Percentiles rank a stretch among this genome's conserved stretches.
These are phyloP conservation scores for Tenthredo notha DNA, from an alignment of 2,888 invertebrate genomes.

Conservation along the genomic window DNA sequence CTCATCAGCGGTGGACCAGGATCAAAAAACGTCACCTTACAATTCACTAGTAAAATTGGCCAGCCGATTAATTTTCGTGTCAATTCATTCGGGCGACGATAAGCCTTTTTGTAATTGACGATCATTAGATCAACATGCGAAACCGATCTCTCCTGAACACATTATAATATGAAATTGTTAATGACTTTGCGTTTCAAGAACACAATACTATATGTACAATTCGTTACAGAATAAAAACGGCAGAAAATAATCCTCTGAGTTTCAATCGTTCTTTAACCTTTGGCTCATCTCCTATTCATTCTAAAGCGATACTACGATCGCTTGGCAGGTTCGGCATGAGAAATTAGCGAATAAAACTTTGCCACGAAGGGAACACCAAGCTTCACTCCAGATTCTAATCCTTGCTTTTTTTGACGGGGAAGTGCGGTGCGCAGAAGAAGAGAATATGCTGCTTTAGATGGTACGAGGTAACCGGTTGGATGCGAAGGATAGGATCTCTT, in stretches of 20 bases:
- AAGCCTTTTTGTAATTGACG: neutral
- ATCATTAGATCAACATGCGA: neutral
- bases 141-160: neutral
- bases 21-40: neutral
- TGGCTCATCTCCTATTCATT: neutral
- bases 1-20: slow-evolving; percentile 34
- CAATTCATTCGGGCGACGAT: neutral
- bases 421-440: neutral
- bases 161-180: neutral
- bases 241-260: neutral
- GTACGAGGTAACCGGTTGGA: slow-evolving; percentile 30
- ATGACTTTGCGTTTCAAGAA: neutral
- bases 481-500: slow-evolving; percentile 1
- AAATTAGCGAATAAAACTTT: neutral
- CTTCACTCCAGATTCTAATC: slow-evolving; percentile 16
- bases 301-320: neutral
- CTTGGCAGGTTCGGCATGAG: neutral
- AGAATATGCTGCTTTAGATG: neutral
- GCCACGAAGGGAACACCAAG: neutral
- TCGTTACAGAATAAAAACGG: neutral
- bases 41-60: slow-evolving; percentile 25
- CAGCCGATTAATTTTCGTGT: slow-evolving; percentile 24
- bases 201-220: neutral
- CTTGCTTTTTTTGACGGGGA: neutral
- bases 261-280: neutral